A percentile compares a stretch with the other conserved stretches of the same genome.
Evolutionary conservation across 1,140 invertebrate species (phyloP).

Genomic region (Pseudoatta argentina): DNA sequence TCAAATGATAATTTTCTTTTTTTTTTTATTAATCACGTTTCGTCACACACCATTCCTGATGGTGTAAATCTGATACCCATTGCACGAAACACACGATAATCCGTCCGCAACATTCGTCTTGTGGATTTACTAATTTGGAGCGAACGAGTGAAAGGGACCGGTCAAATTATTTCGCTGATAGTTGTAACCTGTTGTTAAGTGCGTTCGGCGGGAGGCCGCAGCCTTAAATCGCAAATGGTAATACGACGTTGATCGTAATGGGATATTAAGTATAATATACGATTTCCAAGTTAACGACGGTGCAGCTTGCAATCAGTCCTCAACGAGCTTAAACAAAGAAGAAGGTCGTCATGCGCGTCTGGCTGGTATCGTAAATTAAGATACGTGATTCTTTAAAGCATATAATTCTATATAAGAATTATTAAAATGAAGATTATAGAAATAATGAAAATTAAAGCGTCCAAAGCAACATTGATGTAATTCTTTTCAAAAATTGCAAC

Average conservation of each 20-base stretch:
- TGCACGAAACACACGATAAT: slow-evolving; percentile 23
- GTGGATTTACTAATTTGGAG: slow-evolving; percentile 57
- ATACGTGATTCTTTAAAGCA: neutral
- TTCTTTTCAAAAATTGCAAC: neutral
- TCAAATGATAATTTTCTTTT: neutral
- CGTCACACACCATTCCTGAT: neutral
- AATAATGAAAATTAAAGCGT: slow-evolving; percentile 41
- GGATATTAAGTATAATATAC: slow-evolving; percentile 58
- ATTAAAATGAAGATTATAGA: neutral
- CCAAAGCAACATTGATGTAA: slow-evolving; percentile 1
- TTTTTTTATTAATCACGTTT: neutral
- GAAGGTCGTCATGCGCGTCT: slow-evolving; percentile 31
- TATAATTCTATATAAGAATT: slow-evolving; percentile 2
- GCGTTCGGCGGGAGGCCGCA: slow-evolving; percentile 15
- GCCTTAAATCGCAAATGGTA: slow-evolving; percentile 40
- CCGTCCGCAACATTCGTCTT: slow-evolving; percentile 10
- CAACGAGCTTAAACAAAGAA: slow-evolving; percentile 57
- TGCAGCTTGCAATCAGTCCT: slow-evolving; percentile 12
- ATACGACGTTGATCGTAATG: slow-evolving; percentile 43
- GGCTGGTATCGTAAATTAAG: slow-evolving; percentile 31
- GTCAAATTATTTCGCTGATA: slow-evolving; percentile 61
- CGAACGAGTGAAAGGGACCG: slow-evolving; percentile 31
- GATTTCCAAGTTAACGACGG: slow-evolving; percentile 48
- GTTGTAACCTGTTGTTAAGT: slow-evolving; percentile 31
- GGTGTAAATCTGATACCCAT: neutral